Percentiles rank a stretch among this genome's conserved stretches.
Evolutionary conservation across 2,888 invertebrate species (phyloP).

Genomic region (Pinctada fucata): DNA sequence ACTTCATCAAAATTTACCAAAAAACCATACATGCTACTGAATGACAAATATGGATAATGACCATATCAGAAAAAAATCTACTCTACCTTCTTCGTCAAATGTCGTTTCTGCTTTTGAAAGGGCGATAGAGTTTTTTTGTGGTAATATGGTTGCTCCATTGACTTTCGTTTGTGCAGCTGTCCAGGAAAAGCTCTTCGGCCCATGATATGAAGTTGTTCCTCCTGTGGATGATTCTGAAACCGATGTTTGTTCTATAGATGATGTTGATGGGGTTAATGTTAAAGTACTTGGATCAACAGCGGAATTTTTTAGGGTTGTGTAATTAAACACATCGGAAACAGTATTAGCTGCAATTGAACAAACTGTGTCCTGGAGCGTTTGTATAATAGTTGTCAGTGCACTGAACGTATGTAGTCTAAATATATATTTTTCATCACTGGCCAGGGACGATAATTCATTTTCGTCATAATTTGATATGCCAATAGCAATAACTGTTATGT

Average conservation of each 20-base stretch:
- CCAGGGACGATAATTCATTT: not conserved
- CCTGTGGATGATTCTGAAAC: not conserved
- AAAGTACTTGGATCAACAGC: not conserved
- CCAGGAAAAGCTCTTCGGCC: too few species aligned
- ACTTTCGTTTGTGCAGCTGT: too few species aligned
- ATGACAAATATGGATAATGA: too few species aligned
- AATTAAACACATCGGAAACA: not conserved
- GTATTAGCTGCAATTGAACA: not conserved
- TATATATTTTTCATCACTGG: not conserved
- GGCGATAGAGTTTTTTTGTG: too few species aligned
- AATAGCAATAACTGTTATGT: not conserved
- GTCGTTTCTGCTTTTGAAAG: too few species aligned
- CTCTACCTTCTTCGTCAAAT: too few species aligned
- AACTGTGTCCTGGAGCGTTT: not conserved
- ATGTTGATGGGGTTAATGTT: not conserved
- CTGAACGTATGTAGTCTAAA: not conserved
- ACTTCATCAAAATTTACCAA: too few species aligned
- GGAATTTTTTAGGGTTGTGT: too few species aligned
- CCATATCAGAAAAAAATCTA: too few species aligned
- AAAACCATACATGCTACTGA: too few species aligned
- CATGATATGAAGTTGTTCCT: too few species aligned
- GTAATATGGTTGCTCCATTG: too few species aligned
- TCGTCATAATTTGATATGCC: not conserved
- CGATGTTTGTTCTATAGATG: not conserved
- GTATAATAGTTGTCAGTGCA: not conserved